Percentiles rank a stretch among this genome's conserved stretches.
These are phyloP conservation scores for Emberiza fucata DNA, from an alignment of 2,113 vertebrate genomes.

Conservation along the genomic window DNA sequence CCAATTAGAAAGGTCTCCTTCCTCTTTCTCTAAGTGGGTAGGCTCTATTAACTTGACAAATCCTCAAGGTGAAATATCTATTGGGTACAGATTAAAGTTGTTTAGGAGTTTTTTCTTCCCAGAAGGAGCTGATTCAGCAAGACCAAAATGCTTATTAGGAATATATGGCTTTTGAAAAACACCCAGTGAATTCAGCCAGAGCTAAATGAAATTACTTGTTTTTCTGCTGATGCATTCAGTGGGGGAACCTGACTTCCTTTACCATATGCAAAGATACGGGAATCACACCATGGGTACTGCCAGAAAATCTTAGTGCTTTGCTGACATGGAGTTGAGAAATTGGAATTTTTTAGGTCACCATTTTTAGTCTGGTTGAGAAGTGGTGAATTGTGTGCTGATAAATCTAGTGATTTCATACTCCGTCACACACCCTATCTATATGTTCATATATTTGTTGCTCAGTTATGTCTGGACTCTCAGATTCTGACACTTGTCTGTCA, in stretches of 20 bases:
- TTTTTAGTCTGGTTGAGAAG: background rate
- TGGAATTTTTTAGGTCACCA: background rate
- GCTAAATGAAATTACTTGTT: constrained; percentile 26
- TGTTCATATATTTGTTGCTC: background rate
- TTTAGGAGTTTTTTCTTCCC: constrained; percentile 32
- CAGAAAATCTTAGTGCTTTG: background rate
- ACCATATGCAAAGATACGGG: background rate
- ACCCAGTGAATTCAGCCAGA: constrained; percentile 14
- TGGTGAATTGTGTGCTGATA: background rate
- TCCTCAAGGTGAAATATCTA: constrained; percentile 51
- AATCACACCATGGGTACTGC: background rate
- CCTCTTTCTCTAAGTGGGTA: constrained; percentile 49
- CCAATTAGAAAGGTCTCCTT: constrained; percentile 58
- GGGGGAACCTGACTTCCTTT: background rate
- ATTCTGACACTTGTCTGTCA: background rate
- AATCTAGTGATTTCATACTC: background rate
- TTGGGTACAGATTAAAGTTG: constrained; percentile 46
- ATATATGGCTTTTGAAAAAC: constrained; percentile 36
- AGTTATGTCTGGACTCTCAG: background rate
- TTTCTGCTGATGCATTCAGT: constrained; percentile 14
- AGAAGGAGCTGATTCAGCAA: constrained; percentile 44
- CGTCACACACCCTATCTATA: background rate
- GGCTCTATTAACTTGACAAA: constrained; percentile 60
- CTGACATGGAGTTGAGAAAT: background rate
- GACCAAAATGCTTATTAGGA: constrained; percentile 36